Base-by-base conservation (phyloP, 2,888 invertebrate genomes). In the Syritta pipiens region DNA sequence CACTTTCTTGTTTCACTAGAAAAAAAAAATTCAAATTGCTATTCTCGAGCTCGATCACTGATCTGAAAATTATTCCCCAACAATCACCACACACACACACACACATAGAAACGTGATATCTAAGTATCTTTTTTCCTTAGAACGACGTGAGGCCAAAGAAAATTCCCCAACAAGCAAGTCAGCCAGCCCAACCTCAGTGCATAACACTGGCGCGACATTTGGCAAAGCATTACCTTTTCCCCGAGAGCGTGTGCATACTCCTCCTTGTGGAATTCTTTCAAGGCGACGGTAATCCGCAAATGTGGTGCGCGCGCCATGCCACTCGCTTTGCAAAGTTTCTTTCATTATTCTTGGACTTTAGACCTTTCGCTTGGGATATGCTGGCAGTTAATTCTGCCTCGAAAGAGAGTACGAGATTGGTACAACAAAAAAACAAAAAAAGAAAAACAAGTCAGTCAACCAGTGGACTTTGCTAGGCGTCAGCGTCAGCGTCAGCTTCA, bases 131-230 rank as follows among this genome's bases (percentile, higher is more conserved):
- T 71, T 77, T 71, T 75, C 68, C 53, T 65, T 42, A 60, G 53
- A 71, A 71, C 65, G 71, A 71, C 71, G 77, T 77, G 77, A 77
- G 77, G 77, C 77, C 77, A 77, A 67, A 60, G 71, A 77, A 77
- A 77, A 71, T 67, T 77, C 77, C 71, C 71, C 65, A n/a, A n/a
- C n/a, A n/a, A n/a, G n/a, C n/a, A n/a, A n/a, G n/a, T n/a, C n/a
- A n/a, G n/a, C n/a, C n/a, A 71, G 53, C 65, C 77, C 71, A 77
- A 77, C 71, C 65, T 77, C 35, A 67, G 51, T n/a, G 24, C n/a
- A 46, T 57, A 42, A 42, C 59, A 44, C 12, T 77, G 67, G 60
- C 74, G 79, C 68, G 79, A 79, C 74, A 74, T 74, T 79, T 74
- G 79, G 68, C 72, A 79, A n/a, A 65, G 62, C 79, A 71, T 71